A percentile compares a stretch with the other conserved stretches of the same genome.
These are phyloP conservation scores for Oryzias dopingdopingensis DNA, from an alignment of 2,797 vertebrate species.

Conservation along the genomic window DNA sequence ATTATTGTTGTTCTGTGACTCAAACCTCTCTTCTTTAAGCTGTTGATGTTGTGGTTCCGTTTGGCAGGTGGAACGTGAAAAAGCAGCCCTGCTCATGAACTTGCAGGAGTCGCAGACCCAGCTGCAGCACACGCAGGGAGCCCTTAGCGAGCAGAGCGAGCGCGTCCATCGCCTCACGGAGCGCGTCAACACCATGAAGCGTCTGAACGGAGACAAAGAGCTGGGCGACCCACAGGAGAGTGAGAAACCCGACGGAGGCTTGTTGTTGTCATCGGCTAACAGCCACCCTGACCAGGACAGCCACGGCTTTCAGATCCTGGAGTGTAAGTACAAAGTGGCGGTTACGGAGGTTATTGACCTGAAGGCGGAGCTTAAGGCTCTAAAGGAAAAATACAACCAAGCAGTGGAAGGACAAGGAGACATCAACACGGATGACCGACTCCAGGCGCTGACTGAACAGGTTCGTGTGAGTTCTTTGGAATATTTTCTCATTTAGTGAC, in stretches of 20 bases:
- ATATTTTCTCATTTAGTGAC: not conserved
- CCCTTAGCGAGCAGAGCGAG: slow-evolving; percentile 91
- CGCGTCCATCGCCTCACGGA: slow-evolving; percentile 89
- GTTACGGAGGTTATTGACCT: slow-evolving; percentile 97
- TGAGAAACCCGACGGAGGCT: slow-evolving; percentile 82
- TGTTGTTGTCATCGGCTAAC: slow-evolving; percentile 64
- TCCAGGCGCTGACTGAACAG: slow-evolving; percentile 83
- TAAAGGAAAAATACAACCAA: slow-evolving; percentile 97
- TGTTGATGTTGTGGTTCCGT: slow-evolving; percentile 15
- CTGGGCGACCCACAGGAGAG: slow-evolving; percentile 81
- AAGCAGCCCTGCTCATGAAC: slow-evolving; percentile 86
- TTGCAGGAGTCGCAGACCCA: slow-evolving; percentile 95
- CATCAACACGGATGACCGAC: slow-evolving; percentile 82
- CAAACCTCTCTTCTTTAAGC: no score
- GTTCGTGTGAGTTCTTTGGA: slow-evolving; percentile 47
- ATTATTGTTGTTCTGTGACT: no score
- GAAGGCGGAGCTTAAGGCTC: slow-evolving; percentile 94
- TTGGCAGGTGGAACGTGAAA: slow-evolving; percentile 92
- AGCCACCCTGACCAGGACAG: slow-evolving; percentile 84
- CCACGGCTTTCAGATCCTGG: slow-evolving; percentile 91
- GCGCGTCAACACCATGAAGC: slow-evolving; percentile 83
- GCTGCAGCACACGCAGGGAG: slow-evolving; percentile 94
- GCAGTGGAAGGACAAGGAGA: slow-evolving; percentile 88
- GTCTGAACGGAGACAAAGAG: slow-evolving; percentile 86
- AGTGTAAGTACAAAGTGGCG: slow-evolving; percentile 96